Percentiles rank a stretch among this genome's conserved stretches.
Evolutionary conservation across 2,797 vertebrate genomes (phyloP).

Genomic region (Sebastes hubbsi): DNA sequence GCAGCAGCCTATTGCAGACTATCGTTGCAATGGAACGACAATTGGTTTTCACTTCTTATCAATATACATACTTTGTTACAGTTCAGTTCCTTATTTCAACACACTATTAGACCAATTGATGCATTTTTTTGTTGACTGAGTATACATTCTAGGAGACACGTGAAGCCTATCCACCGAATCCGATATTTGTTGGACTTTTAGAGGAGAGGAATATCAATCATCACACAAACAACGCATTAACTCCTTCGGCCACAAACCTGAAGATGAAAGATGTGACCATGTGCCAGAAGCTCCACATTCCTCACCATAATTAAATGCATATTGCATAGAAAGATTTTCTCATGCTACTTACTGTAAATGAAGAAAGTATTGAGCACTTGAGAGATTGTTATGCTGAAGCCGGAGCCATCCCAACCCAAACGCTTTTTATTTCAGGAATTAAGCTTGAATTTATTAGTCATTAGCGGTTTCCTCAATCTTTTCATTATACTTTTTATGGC

Average conservation of each 20-base stretch:
- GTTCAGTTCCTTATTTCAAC: background rate
- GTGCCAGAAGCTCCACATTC: background rate
- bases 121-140: background rate
- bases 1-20: no score
- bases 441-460: slow-evolving; percentile 46
- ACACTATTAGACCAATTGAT: background rate
- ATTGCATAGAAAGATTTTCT: slow-evolving; percentile 16
- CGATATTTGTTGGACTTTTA: background rate
- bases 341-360: slow-evolving; percentile 32
- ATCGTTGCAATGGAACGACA: no score
- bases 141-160: background rate
- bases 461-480: slow-evolving; percentile 34
- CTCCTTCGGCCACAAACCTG: background rate
- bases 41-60: no score
- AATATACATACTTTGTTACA: background rate
- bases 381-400: slow-evolving; percentile 9
- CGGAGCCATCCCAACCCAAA: background rate
- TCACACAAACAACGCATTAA: background rate
- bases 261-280: slow-evolving; percentile 23
- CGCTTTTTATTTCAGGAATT: slow-evolving; percentile 30
- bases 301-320: slow-evolving; percentile 13
- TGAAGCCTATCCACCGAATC: background rate
- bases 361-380: slow-evolving; percentile 17
- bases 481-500: slow-evolving; percentile 44
- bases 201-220: background rate